Conservation (phyloP, 2,888 invertebrate genomes). For the Nephrotoma flavescens region DNA sequence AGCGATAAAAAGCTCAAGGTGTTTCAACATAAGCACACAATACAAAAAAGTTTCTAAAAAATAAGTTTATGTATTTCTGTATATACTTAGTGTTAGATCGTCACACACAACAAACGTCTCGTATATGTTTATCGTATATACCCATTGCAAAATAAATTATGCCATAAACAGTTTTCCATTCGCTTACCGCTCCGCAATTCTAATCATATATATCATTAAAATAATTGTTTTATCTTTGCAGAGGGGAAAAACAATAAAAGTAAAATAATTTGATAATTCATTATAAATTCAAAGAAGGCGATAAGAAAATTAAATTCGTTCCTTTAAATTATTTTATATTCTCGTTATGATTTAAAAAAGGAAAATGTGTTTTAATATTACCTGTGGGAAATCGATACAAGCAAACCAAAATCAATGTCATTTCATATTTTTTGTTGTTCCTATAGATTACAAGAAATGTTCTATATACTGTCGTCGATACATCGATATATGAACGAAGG, state of each 20-base stretch:
- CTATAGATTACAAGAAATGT: not conserved
- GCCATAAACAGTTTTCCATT: not conserved
- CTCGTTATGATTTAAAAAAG: not conserved
- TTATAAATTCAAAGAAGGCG: not conserved
- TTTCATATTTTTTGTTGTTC: not conserved
- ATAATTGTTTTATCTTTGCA: not conserved
- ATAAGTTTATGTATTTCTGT: not conserved
- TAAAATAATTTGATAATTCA: not conserved
- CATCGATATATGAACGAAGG: not conserved
- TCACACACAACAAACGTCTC: not conserved
- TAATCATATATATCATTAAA: not conserved
- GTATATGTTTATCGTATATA: not conserved
- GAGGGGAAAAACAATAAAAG: not conserved
- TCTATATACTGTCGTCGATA: not conserved
- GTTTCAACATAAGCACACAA: not conserved
- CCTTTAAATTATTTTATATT: not conserved
- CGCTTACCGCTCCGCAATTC: not conserved
- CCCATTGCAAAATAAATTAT: not conserved
- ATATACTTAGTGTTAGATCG: not conserved
- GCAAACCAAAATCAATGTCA: not conserved
- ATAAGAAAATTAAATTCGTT: not conserved
- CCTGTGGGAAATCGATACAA: not conserved
- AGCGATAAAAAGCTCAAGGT: not conserved
- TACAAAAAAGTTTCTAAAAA: not conserved
- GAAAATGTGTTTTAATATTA: not conserved